Percentiles rank a stretch among this genome's conserved stretches.
These are phyloP conservation scores for Ammodytes marinus DNA, from an alignment of 2,113 vertebrate genomes.

Conservation along the genomic window DNA sequence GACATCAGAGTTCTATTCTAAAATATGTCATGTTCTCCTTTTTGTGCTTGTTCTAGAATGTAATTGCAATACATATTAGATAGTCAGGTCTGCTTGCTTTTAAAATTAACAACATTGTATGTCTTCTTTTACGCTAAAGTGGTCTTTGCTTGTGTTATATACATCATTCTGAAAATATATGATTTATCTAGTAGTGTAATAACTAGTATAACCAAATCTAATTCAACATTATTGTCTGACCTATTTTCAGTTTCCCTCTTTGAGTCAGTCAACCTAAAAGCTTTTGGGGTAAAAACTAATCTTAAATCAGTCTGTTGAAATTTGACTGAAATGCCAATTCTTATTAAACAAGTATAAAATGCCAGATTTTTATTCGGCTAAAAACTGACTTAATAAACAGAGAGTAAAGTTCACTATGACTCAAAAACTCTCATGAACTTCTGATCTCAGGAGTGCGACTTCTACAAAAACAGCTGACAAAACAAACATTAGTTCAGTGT, in stretches of 20 bases:
- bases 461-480: constrained; percentile 2
- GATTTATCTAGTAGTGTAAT: too few relatives aligned
- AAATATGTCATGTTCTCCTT: too few relatives aligned
- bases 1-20: too few relatives aligned
- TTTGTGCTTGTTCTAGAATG: too few relatives aligned
- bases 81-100: too few relatives aligned
- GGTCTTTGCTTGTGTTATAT: too few relatives aligned
- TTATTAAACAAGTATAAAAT: background rate
- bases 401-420: background rate
- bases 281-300: background rate
- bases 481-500: background rate
- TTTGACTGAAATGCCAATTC: too few relatives aligned
- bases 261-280: background rate
- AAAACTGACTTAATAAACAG: background rate
- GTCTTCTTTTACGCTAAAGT: too few relatives aligned
- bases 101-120: too few relatives aligned
- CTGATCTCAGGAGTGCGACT: background rate
- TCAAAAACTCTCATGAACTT: background rate
- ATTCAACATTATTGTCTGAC: background rate
- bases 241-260: background rate
- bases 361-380: background rate
- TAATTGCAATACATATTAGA: too few relatives aligned
- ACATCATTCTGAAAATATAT: too few relatives aligned
- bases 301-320: background rate
- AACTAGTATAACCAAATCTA: too few relatives aligned